phyloP scores from a whole-genome alignment of 2,113 vertebrate species.

The Tor tambroides region DNA sequence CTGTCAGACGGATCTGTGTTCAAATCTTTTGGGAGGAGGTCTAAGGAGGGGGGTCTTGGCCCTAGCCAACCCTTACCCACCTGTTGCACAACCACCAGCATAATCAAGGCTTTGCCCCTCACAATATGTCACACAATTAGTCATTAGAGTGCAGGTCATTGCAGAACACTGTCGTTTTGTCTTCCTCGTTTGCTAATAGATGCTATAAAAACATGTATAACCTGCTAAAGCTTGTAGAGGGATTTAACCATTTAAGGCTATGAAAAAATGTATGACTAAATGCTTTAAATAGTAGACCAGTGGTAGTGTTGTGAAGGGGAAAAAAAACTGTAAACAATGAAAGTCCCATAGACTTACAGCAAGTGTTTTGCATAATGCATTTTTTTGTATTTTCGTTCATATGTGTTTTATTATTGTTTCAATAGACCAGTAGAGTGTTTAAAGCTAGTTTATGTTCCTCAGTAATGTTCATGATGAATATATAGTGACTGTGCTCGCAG shows the following conservation, averaged over 20 bases:
- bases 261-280: not conserved
- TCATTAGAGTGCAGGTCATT: not conserved
- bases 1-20: conserved; percentile 74
- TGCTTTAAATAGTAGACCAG: not conserved
- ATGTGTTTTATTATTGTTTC: not conserved
- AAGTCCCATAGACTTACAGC: not conserved
- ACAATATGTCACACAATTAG: conserved; percentile 10
- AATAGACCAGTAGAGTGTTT: not conserved
- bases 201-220: not conserved
- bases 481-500: not conserved
- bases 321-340: not conserved
- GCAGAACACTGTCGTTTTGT: not conserved
- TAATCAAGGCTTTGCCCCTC: conserved; percentile 33
- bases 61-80: not conserved
- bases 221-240: not conserved
- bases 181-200: not conserved
- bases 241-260: not conserved
- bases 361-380: not conserved
- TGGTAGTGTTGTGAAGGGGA: not conserved
- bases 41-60: conserved; percentile 31
- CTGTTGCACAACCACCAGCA: conserved; percentile 52
- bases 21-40: conserved; percentile 64
- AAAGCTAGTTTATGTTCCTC: not conserved
- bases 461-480: not conserved
- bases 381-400: too few species aligned